Conservation (phyloP, 2,113 vertebrate genomes). For the Noturus placidus region DNA sequence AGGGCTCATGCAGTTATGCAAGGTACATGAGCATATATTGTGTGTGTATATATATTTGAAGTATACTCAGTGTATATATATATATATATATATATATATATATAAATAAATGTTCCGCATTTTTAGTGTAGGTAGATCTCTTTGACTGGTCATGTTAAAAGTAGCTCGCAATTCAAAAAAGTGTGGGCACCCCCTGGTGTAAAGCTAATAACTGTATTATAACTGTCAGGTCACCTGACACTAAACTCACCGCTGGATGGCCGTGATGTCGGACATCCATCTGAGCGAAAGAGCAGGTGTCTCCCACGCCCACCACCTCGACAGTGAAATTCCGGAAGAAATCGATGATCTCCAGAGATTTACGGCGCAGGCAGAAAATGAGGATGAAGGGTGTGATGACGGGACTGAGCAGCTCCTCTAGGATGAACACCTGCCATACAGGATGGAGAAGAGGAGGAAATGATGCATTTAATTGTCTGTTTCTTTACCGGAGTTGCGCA, state of each 20-base stretch:
- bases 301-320: conserved; percentile 93
- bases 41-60: too few species aligned
- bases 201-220: background rate
- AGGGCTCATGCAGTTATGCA: too few species aligned
- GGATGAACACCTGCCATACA: conserved; percentile 84
- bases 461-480: background rate
- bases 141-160: too few species aligned
- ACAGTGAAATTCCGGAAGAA: conserved; percentile 98
- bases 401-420: conserved; percentile 94
- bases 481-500: background rate
- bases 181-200: too few species aligned
- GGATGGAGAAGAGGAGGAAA: background rate
- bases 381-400: conserved; percentile 95
- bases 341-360: conserved; percentile 97
- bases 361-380: conserved; percentile 91
- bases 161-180: too few species aligned
- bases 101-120: too few species aligned
- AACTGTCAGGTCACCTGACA: background rate
- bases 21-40: too few species aligned
- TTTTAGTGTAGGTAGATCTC: too few species aligned
- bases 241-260: conserved; percentile 86
- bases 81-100: too few species aligned
- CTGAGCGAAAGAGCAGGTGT: conserved; percentile 97
- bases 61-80: too few species aligned
- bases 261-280: conserved; percentile 98